Evolutionary conservation across 2,113 vertebrate genomes (phyloP).

Genomic region (Paradisaea rubra): DNA sequence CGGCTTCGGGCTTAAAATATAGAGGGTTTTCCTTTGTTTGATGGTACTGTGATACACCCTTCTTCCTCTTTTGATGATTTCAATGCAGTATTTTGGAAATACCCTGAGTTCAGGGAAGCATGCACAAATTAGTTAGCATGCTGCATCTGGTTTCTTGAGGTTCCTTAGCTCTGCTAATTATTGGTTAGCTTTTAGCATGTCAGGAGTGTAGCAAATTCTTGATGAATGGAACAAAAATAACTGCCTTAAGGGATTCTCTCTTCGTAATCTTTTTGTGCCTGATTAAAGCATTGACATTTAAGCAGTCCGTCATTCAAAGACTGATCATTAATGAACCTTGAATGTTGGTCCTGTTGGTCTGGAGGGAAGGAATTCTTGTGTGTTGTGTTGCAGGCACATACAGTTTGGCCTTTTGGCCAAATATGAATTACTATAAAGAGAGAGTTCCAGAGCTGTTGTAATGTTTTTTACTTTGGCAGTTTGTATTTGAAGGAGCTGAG

Average conservation of each 20-base stretch:
- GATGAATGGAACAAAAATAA: neutral
- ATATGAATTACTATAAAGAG: neutral
- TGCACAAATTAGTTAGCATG: neutral
- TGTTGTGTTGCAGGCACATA: neutral
- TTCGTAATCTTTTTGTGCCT: neutral
- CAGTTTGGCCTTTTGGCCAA: neutral
- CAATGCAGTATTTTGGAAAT: conserved; percentile 3
- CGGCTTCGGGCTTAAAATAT: neutral
- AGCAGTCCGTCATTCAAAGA: neutral
- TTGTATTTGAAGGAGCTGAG: neutral
- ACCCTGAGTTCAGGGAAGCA: neutral
- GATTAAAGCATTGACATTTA: neutral
- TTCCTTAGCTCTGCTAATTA: neutral
- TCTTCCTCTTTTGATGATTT: conserved; percentile 49
- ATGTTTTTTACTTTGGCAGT: neutral
- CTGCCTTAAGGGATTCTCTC: neutral
- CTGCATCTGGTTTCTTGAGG: neutral
- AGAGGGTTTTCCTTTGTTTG: conserved; percentile 9
- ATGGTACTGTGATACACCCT: neutral
- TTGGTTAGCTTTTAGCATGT: neutral
- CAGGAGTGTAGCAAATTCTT: neutral
- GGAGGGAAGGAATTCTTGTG: neutral
- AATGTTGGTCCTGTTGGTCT: neutral
- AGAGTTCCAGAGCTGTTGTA: neutral
- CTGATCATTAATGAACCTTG: neutral